A percentile compares a stretch with the other conserved stretches of the same genome.
Conservation (phyloP, 2,888 invertebrate genomes). For the Drosophila mimetica region DNA sequence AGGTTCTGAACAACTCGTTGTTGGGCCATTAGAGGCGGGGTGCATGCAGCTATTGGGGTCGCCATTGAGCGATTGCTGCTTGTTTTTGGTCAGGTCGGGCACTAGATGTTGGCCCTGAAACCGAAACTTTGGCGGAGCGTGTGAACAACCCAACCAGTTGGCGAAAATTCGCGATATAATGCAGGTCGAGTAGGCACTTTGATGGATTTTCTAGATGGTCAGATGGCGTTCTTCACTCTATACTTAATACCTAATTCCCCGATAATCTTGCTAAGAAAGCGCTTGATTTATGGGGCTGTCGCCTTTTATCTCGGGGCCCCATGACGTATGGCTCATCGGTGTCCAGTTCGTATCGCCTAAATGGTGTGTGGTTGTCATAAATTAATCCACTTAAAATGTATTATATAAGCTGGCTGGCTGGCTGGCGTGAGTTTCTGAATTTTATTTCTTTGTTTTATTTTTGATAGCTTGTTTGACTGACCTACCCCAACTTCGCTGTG, state of each 20-base stretch:
- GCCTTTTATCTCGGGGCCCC: constrained; percentile 32
- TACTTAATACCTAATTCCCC: constrained; percentile 9
- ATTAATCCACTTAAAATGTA: constrained; percentile 55
- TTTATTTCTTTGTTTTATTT: constrained; percentile 24
- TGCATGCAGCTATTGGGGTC: constrained; percentile 65
- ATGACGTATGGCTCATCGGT: constrained; percentile 26
- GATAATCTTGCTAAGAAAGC: constrained; percentile 29
- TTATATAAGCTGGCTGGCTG: constrained; percentile 55
- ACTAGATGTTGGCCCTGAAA: constrained; percentile 48
- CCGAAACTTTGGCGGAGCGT: constrained; percentile 18
- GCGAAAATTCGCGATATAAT: constrained; percentile 9
- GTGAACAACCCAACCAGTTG: constrained; percentile 17
- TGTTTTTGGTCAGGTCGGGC: constrained; percentile 30
- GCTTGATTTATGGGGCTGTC: constrained; percentile 37
- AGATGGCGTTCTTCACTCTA: background rate
- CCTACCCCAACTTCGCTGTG: constrained; percentile 63
- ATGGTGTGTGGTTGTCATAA: constrained; percentile 49
- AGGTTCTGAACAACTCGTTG: constrained; percentile 57
- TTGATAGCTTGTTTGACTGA: constrained; percentile 48
- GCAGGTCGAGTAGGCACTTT: constrained; percentile 1
- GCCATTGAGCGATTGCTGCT: constrained; percentile 30
- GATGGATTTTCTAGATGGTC: constrained; percentile 14
- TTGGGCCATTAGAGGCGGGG: constrained; percentile 35
- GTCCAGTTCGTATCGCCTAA: constrained; percentile 44
- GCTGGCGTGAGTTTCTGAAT: constrained; percentile 24